Conservation (phyloP, 2,113 vertebrate genomes). For the Hemiprocne comata region DNA sequence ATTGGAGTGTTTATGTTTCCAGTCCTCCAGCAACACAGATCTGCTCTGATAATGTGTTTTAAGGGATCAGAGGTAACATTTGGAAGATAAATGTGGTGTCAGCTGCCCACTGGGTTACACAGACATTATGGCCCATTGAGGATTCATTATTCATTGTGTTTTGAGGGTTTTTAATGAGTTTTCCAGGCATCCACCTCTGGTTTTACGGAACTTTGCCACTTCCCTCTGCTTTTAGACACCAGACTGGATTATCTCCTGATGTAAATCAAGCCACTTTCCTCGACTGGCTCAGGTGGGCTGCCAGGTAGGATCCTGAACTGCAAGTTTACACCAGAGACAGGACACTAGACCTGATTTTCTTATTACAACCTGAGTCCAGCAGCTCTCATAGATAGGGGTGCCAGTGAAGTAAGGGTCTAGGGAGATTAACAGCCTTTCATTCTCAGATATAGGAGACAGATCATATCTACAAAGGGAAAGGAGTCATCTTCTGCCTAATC, state of each 20-base stretch:
- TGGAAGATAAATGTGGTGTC: constrained; percentile 45
- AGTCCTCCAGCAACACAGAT: constrained; percentile 29
- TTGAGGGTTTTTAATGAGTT: background rate
- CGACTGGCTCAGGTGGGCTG: background rate
- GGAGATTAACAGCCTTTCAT: background rate
- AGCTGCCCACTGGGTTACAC: constrained; percentile 10
- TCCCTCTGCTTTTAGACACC: background rate
- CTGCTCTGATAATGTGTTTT: constrained; percentile 31
- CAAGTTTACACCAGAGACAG: background rate
- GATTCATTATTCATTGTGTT: background rate
- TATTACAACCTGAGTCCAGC: background rate
- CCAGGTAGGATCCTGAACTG: background rate
- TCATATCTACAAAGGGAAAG: no score
- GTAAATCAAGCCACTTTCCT: background rate
- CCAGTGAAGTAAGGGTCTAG: accelerated
- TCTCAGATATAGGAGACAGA: background rate
- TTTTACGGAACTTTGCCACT: background rate
- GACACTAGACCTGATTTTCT: background rate
- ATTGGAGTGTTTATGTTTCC: constrained; percentile 57
- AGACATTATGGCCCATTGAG: background rate
- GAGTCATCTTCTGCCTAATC: background rate
- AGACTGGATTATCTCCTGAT: background rate
- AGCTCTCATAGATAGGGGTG: background rate
- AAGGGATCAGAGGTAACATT: constrained; percentile 7
- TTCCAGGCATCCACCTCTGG: background rate